Conservation (phyloP, 2,888 invertebrate species). For the Eupithecia pulchellata region DNA sequence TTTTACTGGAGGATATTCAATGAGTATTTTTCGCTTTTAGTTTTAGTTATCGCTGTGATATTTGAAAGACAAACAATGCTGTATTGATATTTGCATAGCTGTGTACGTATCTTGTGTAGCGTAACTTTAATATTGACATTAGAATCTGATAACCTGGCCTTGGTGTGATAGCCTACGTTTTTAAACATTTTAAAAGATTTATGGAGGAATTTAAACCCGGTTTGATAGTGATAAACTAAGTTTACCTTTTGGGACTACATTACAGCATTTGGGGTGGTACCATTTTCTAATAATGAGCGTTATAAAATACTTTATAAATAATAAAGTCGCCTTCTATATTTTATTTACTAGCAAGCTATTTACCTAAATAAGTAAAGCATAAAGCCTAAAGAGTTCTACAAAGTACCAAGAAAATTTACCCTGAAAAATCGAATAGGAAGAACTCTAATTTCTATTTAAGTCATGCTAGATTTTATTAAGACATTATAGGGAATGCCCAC, state of each 20-base stretch:
- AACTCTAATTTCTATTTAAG: not conserved
- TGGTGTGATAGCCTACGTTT: conserved; percentile 22
- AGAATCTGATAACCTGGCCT: conserved; percentile 31
- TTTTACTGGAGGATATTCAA: too few species aligned
- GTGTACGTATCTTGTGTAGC: conserved; percentile 19
- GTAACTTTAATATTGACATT: conserved; percentile 27
- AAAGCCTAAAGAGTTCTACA: conserved; percentile 6
- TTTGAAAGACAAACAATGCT: conserved; percentile 23
- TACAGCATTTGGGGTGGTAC: not conserved
- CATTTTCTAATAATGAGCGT: not conserved
- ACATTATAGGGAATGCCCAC: conserved; percentile 14
- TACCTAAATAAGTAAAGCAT: not conserved
- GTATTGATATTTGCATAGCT: conserved; percentile 20
- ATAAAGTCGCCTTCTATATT: not conserved
- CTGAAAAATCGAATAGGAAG: conserved; percentile 26
- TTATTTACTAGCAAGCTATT: not conserved
- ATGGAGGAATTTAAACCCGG: not conserved
- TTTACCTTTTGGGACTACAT: not conserved
- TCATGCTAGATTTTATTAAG: conserved; percentile 15
- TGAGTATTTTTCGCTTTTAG: too few species aligned
- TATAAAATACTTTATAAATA: not conserved
- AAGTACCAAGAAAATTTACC: conserved; percentile 21
- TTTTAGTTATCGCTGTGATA: conserved; percentile 7
- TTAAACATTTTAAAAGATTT: conserved; percentile 1
- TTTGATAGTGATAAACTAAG: conserved; percentile 3